Evolutionary conservation across 53 echinoderm and acorn worm genomes (phyloP).

Genomic region (Pentamera pediparva): DNA sequence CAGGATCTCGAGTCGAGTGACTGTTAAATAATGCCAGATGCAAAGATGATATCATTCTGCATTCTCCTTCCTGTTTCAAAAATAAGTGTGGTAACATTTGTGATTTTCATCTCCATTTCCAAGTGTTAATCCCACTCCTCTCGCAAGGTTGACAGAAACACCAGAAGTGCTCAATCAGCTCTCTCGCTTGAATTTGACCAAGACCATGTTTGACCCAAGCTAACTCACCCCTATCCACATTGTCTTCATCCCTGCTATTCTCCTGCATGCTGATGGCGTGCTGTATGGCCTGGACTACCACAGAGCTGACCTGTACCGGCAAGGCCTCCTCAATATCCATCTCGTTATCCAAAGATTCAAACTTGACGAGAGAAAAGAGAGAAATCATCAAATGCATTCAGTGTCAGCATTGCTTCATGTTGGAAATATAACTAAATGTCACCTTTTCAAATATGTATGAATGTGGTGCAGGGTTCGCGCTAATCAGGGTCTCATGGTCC

Average conservation of each 20-base stretch:
- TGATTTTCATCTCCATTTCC: not conserved
- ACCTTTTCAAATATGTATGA: too few species aligned
- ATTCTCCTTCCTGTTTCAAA: too few species aligned
- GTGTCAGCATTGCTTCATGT: too few species aligned
- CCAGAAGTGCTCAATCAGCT: not conserved
- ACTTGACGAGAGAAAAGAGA: not conserved
- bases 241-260: conserved; percentile 21
- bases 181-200: not conserved
- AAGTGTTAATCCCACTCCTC: not conserved
- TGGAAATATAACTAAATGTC: too few species aligned
- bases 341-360: conserved; percentile 17
- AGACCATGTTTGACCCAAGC: not conserved
- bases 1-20: too few species aligned
- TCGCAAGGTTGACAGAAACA: not conserved
- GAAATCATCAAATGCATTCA: not conserved
- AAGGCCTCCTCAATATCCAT: conserved; percentile 1
- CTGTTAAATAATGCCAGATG: too few species aligned
- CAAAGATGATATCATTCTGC: too few species aligned
- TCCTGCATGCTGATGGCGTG: conserved; percentile 25
- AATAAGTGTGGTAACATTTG: too few species aligned
- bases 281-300: conserved; percentile 12
- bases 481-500: too few species aligned
- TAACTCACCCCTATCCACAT: conserved; percentile 14
- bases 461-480: too few species aligned
- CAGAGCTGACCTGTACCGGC: conserved; percentile 16